Conservation (phyloP, 1,140 invertebrate species). For the Phymastichus coffea region DNA sequence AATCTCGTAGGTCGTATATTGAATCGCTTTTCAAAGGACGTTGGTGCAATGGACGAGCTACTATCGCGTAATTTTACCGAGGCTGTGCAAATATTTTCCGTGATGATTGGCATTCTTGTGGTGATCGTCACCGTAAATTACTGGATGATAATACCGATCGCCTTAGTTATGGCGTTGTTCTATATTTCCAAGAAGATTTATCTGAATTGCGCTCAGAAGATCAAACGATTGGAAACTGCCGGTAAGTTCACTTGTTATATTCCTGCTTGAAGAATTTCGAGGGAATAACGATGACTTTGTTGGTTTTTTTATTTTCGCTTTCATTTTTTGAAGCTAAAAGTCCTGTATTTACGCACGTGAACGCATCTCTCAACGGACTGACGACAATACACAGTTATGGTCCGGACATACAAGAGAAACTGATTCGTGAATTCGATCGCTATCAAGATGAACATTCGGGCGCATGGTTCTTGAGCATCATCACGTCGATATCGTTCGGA, state of each 20-base stretch:
- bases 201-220: constrained; percentile 63
- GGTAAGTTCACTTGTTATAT: constrained; percentile 41
- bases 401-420: constrained; percentile 58
- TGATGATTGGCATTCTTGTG: constrained; percentile 55
- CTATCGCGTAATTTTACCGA: constrained; percentile 73
- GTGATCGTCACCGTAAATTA: constrained; percentile 61
- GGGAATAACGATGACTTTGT: neutral
- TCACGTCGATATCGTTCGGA: constrained; percentile 59
- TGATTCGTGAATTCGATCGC: constrained; percentile 71
- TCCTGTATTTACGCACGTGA: constrained; percentile 83
- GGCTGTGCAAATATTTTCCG: constrained; percentile 54
- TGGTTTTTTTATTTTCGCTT: neutral
- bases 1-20: constrained; percentile 62
- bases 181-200: constrained; percentile 61
- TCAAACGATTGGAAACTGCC: constrained; percentile 60
- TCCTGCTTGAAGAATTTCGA: too few relatives aligned
- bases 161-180: constrained; percentile 59
- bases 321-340: constrained; percentile 65
- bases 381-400: constrained; percentile 77
- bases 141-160: constrained; percentile 60
- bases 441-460: constrained; percentile 67
- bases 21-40: constrained; percentile 81
- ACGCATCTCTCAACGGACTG: constrained; percentile 74
- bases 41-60: constrained; percentile 79
- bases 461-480: constrained; percentile 64